phyloP scores from a whole-genome alignment of 1,140 invertebrate species.

The Aphaenogaster ashmeadi region DNA sequence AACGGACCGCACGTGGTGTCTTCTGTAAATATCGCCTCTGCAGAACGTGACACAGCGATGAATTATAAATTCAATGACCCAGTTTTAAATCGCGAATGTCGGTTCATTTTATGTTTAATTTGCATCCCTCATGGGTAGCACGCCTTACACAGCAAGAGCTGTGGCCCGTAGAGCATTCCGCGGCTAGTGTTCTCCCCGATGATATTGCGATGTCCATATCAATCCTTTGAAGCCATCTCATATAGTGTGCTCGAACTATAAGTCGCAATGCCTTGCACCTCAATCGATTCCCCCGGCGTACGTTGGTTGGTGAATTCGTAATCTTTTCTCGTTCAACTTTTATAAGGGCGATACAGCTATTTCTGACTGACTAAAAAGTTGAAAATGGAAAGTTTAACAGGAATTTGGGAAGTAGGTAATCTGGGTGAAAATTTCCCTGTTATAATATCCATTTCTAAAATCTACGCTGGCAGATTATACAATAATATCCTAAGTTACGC shows the following conservation, averaged over 20 bases:
- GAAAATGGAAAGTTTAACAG: constrained; percentile 15
- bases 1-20: neutral
- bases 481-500: neutral
- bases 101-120: constrained; percentile 55
- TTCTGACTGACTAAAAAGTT: constrained; percentile 26
- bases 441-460: neutral
- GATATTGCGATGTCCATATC: constrained; percentile 33
- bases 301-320: constrained; percentile 28
- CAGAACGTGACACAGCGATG: constrained; percentile 16
- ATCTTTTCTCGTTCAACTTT: constrained; percentile 11
- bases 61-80: constrained; percentile 55
- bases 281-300: constrained; percentile 24
- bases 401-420: neutral
- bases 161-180: neutral
- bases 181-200: constrained; percentile 19
- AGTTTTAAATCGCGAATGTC: constrained; percentile 43
- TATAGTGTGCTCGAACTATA: constrained; percentile 38
- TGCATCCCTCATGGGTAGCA: constrained; percentile 39
- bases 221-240: constrained; percentile 33
- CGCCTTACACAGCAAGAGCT: neutral
- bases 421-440: neutral
- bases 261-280: constrained; percentile 7
- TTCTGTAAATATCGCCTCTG: constrained; percentile 23
- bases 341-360: constrained; percentile 20
- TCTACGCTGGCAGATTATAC: neutral